A percentile compares a stretch with the other conserved stretches of the same genome.
phyloP scores from a whole-genome alignment of 2,888 invertebrate genomes.

The Scrobipalpa atriplicella region DNA sequence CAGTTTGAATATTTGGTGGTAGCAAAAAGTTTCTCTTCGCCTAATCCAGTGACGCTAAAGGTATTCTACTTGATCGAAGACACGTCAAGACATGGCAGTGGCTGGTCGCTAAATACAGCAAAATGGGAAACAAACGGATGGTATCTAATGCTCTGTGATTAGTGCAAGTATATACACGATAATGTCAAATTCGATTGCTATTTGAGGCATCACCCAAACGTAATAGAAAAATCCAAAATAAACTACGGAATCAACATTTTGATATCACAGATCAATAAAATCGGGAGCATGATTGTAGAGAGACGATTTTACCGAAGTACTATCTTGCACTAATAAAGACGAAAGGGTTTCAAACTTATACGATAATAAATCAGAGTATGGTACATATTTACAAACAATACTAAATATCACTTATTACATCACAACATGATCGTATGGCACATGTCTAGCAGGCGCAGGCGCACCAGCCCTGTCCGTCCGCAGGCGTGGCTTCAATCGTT shows the following conservation, averaged over 20 bases:
- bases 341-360: constrained; percentile 57
- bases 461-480: constrained; percentile 44
- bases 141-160: constrained; percentile 41
- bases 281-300: constrained; percentile 11
- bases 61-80: constrained; percentile 69
- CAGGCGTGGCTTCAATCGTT: constrained; percentile 76
- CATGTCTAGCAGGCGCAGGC: constrained; percentile 78
- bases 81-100: constrained; percentile 59
- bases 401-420: constrained; percentile 82
- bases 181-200: not conserved
- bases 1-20: constrained; percentile 16
- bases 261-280: constrained; percentile 22
- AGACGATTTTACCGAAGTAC: constrained; percentile 33
- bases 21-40: constrained; percentile 57
- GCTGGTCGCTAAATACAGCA: constrained; percentile 47
- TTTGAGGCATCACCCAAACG: not conserved
- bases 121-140: constrained; percentile 40
- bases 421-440: constrained; percentile 82
- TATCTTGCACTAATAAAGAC: constrained; percentile 51
- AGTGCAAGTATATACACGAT: constrained; percentile 45
- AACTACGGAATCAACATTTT: constrained; percentile 5
- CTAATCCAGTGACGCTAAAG: constrained; percentile 67
- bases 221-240: not conserved
- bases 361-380: constrained; percentile 72
- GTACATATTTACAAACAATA: constrained; percentile 82